Evolutionary conservation across 2,113 vertebrate species (phyloP), one percentile per base, ranked within the genome.

Genomic region (Casuarius casuarius): DNA sequence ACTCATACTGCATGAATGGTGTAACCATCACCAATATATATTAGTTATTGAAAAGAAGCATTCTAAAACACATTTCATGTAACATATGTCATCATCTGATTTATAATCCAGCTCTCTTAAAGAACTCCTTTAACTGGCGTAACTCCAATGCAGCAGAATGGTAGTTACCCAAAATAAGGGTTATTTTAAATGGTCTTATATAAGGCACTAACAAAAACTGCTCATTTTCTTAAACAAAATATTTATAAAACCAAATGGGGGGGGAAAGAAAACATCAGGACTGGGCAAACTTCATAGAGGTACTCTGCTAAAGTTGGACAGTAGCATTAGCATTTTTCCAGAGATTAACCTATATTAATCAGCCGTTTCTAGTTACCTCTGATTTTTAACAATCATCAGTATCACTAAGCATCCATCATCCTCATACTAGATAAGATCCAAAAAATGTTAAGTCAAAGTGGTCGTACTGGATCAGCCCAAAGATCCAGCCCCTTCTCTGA

Each of bases 1-100:
- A 62, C 38, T 54, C 42, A 33, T 76, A 89, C 26, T 78, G 20
- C 14, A 12, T 61, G 38, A 90, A 89, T 62, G 89, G 40, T 12
- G 54, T 87, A 82, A 46, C 86, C 94, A 92, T 91, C 82, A 87
- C 94, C 62, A 87, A 48, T 59, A 74, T 19, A 66, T 44, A 75
- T 46, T 85, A 92, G n/a, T 67, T 38, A 77, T 38, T n/a, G 54
- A 92, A 97, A 97, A 97, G 62, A 94, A 18, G 5, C 72, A 46
- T 81, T 91, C 82, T 77, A 96, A 87, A 61, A 61, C 35, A 76
- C 28, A n/a, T 87, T 61, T 94, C 71, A 33, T 90, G 74, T 96
- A 88, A 48, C 26, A 58, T 71, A 83, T 61, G 14, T 28, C 6
- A 73, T 84, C 33, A 42, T 70, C 56, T 85, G 56, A 44, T 44